Conservation (phyloP, 2,113 vertebrate genomes). For the Ciconia maguari region DNA sequence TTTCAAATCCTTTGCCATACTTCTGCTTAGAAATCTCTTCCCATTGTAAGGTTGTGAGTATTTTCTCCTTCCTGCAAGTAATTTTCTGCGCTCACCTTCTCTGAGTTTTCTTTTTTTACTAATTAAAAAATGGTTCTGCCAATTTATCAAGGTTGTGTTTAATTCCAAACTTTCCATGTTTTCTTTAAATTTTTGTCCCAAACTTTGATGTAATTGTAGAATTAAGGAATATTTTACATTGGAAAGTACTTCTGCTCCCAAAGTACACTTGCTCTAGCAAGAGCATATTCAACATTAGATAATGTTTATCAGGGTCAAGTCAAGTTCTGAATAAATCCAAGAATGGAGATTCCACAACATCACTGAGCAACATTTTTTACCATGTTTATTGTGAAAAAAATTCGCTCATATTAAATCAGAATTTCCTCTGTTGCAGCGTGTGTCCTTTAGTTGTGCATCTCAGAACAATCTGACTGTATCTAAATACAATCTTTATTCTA, state of each 20-base stretch:
- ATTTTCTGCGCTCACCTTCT: neutral
- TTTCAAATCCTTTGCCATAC: neutral
- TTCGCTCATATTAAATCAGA: neutral
- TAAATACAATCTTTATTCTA: neutral
- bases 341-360: neutral
- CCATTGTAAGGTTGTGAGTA: neutral
- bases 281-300: neutral
- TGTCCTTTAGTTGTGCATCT: neutral
- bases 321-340: neutral
- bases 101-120: neutral
- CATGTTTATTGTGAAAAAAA: neutral
- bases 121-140: neutral
- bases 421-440: neutral
- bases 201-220: neutral
- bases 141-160: neutral
- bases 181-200: neutral
- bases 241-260: neutral
- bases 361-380: neutral
- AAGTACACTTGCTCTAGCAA: neutral
- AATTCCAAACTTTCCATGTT: neutral
- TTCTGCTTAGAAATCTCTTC: neutral
- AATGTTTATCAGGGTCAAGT: neutral
- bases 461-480: neutral
- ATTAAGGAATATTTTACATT: neutral
- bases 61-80: neutral